Conservation (phyloP, 2,113 vertebrate species). For the Calonectris borealis region DNA sequence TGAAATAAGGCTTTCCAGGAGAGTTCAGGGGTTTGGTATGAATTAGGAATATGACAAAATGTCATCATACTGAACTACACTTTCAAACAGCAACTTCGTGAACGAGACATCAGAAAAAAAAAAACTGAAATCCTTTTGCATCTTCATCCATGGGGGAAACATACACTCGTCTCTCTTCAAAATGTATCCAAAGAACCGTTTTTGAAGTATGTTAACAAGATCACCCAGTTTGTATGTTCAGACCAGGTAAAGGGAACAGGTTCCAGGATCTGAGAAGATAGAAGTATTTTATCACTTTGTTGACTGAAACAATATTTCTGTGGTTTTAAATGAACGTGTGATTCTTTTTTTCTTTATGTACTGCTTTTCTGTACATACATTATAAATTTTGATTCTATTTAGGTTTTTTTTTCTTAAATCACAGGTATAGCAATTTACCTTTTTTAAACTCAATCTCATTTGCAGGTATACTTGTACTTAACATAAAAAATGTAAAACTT, state of each 20-base stretch:
- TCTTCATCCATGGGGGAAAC: neutral
- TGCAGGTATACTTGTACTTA: neutral
- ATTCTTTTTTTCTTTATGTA: neutral
- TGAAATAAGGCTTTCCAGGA: neutral
- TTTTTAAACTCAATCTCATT: neutral
- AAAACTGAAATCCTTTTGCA: neutral
- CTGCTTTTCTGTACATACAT: neutral
- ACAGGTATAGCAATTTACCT: neutral
- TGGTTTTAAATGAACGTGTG: neutral
- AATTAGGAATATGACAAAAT: neutral
- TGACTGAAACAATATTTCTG: neutral
- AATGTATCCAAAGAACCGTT: neutral
- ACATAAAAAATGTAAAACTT: neutral
- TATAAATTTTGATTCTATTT: neutral
- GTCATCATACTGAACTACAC: neutral
- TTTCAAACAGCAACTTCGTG: neutral
- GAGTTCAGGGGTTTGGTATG: neutral
- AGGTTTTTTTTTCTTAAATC: neutral
- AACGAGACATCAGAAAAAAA: neutral
- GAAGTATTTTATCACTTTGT: neutral
- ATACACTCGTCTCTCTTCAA: neutral
- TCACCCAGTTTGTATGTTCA: neutral
- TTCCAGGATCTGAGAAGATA: neutral
- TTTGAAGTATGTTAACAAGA: neutral
- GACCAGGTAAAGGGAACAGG: neutral